phyloP scores from a whole-genome alignment of 2,888 invertebrate genomes.

The Tetheella fluctuosa region DNA sequence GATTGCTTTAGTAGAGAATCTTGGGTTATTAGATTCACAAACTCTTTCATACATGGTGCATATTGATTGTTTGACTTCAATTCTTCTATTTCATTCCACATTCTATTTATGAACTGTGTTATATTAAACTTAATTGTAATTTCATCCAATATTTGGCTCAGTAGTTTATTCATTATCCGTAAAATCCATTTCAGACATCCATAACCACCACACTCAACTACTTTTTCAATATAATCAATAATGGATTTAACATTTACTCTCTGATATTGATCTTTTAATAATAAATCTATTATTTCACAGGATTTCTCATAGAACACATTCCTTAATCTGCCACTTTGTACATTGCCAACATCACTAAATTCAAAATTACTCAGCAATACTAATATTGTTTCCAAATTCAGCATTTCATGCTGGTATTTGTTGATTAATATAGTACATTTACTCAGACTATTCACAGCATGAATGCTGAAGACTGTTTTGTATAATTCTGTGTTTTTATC shows the following conservation, averaged over 20 bases:
- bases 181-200: constrained; percentile 73
- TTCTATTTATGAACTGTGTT: constrained; percentile 56
- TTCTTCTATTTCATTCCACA: constrained; percentile 76
- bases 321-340: constrained; percentile 61
- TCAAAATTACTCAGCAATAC: constrained; percentile 40
- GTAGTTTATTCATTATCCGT: constrained; percentile 58
- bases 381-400: constrained; percentile 46
- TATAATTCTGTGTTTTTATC: constrained; percentile 46
- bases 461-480: constrained; percentile 55
- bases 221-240: constrained; percentile 56
- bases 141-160: constrained; percentile 44
- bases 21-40: constrained; percentile 64
- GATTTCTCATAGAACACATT: constrained; percentile 67
- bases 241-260: constrained; percentile 39
- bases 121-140: constrained; percentile 49
- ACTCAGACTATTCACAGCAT: constrained; percentile 48
- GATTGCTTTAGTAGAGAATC: constrained; percentile 50
- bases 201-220: constrained; percentile 76
- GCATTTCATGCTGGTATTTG: constrained; percentile 52
- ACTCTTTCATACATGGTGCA: constrained; percentile 67
- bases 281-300: constrained; percentile 55
- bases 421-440: constrained; percentile 35
- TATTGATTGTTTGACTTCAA: constrained; percentile 75
- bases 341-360: constrained; percentile 35
- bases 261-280: constrained; percentile 35